phyloP scores from a whole-genome alignment of 2,113 vertebrate genomes.

The Pelodiscus sinensis region DNA sequence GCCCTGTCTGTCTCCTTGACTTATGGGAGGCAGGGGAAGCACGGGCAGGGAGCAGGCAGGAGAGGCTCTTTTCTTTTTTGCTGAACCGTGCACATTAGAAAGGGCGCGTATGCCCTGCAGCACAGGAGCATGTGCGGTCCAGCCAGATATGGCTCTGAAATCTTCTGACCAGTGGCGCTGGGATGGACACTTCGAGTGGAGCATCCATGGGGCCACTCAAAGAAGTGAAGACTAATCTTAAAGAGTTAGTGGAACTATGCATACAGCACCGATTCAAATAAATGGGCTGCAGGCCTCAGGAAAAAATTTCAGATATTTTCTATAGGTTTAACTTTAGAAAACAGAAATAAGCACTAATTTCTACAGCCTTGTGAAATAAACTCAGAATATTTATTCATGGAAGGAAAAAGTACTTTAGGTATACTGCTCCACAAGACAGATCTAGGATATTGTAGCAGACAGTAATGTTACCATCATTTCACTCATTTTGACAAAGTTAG shows the following conservation, averaged over 20 bases:
- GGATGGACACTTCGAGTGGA: no score
- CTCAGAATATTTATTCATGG: conserved; percentile 17
- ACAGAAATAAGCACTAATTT: not conserved
- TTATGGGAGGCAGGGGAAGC: no score
- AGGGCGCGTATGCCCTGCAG: no score
- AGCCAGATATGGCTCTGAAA: no score
- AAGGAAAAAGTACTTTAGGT: conserved; percentile 8
- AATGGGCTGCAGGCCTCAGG: not conserved
- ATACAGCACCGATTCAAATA: not conserved
- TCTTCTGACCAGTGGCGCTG: no score
- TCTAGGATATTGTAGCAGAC: not conserved
- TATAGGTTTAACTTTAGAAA: not conserved
- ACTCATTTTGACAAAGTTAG: not conserved
- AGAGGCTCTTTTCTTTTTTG: no score
- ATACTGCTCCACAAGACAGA: not conserved
- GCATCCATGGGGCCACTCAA: no score
- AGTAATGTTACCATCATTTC: conserved; percentile 10
- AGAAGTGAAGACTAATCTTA: fast-evolving
- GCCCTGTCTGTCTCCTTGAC: no score
- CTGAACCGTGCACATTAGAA: no score
- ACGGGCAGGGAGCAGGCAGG: no score
- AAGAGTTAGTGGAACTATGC: not conserved
- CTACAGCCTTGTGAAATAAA: not conserved
- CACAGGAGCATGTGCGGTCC: no score
- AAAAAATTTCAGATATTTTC: not conserved